phyloP scores from a whole-genome alignment of 2,888 invertebrate genomes.

The Callimorpha dominula region DNA sequence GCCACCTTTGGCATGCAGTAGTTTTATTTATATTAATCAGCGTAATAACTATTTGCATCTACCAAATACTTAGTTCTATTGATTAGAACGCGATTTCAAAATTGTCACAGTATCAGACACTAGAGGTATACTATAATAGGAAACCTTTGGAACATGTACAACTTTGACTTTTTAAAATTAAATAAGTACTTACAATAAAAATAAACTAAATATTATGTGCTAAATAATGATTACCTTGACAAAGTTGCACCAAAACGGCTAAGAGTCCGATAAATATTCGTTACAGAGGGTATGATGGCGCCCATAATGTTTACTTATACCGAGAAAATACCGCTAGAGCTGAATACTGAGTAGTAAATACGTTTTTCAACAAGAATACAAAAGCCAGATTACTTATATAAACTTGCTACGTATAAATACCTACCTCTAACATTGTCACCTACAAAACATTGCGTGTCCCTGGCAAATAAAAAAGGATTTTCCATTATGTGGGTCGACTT shows the following conservation, averaged over 20 bases:
- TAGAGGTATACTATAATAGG: background rate
- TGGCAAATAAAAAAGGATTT: constrained; percentile 70
- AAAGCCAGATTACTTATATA: constrained; percentile 49
- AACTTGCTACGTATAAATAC: constrained; percentile 42
- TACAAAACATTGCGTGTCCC: constrained; percentile 62
- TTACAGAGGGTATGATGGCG: constrained; percentile 19
- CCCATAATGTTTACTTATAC: constrained; percentile 43
- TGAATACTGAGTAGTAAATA: constrained; percentile 49
- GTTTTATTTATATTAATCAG: background rate
- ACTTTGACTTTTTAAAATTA: background rate
- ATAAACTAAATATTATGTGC: background rate
- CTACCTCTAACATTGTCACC: constrained; percentile 40
- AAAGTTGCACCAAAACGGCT: constrained; percentile 3
- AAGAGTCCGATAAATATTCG: constrained; percentile 13
- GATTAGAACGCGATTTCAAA: background rate
- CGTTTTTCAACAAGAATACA: constrained; percentile 49
- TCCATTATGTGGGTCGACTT: constrained; percentile 73
- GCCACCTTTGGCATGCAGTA: background rate
- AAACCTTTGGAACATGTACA: background rate
- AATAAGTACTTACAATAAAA: background rate
- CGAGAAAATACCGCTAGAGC: constrained; percentile 34
- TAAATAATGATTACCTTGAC: background rate
- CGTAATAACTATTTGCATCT: background rate
- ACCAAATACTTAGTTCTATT: background rate
- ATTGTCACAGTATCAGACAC: no score